These are phyloP conservation scores for Dolichopus griseipennis DNA, from an alignment of 2,888 invertebrate species.

Conservation along the genomic window DNA sequence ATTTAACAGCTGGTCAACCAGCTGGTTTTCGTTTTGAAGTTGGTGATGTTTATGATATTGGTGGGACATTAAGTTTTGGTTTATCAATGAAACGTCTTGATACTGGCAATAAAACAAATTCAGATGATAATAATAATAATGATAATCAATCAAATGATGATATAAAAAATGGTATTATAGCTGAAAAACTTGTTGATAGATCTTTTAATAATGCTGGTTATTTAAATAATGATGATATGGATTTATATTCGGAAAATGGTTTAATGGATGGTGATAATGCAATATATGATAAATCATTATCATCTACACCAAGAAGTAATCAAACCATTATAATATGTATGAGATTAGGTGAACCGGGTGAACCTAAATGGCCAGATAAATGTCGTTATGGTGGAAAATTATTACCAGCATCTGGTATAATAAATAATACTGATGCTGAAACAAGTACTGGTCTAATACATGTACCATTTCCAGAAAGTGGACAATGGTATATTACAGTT, in stretches of 20 bases:
- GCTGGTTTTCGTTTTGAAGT: slow-evolving; percentile 61
- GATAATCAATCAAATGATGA: slow-evolving; percentile 23
- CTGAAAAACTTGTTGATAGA: slow-evolving; percentile 34
- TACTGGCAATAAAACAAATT: slow-evolving; percentile 28
- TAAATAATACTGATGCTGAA: slow-evolving; percentile 56
- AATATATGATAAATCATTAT: slow-evolving; percentile 20
- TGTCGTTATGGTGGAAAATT: slow-evolving; percentile 50
- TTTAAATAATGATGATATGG: slow-evolving; percentile 17
- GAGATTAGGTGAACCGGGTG: slow-evolving; percentile 49
- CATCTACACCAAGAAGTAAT: slow-evolving; percentile 29
- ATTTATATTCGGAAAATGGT: slow-evolving; percentile 27
- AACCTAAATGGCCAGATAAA: slow-evolving; percentile 54
- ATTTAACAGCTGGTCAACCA: slow-evolving; percentile 56
- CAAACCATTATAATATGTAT: slow-evolving; percentile 55
- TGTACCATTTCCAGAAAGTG: slow-evolving; percentile 76
- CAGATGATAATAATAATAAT: background rate
- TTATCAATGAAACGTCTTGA: slow-evolving; percentile 56
- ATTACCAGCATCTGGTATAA: slow-evolving; percentile 51
- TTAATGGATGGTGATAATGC: slow-evolving; percentile 18
- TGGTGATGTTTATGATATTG: slow-evolving; percentile 63
- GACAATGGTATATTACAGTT: slow-evolving; percentile 70
- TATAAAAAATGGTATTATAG: slow-evolving; percentile 29
- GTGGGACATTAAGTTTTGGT: slow-evolving; percentile 67
- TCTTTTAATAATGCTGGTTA: background rate
- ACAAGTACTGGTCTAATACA: slow-evolving; percentile 54